Conservation (phyloP, 2,797 vertebrate genomes). For the Xerus rutilus region DNA sequence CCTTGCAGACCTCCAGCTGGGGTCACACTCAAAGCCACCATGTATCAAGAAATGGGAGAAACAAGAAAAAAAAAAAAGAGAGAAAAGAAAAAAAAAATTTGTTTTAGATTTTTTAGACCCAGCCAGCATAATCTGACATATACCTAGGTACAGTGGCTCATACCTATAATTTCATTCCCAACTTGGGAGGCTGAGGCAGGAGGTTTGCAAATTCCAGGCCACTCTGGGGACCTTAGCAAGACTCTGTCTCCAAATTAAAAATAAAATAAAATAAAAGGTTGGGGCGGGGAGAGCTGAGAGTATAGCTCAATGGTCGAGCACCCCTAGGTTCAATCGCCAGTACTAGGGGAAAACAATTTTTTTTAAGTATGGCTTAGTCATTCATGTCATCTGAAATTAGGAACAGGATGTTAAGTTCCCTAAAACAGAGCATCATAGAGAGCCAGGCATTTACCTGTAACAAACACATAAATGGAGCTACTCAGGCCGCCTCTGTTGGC, state of each 20-base stretch:
- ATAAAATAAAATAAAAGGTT: no score
- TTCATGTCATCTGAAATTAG: slow-evolving; percentile 3
- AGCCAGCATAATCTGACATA: neutral
- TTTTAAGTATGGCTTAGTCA: neutral
- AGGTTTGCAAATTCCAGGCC: neutral
- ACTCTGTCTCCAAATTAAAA: neutral
- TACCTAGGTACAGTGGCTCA: neutral
- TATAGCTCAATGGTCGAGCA: neutral
- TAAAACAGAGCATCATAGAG: neutral
- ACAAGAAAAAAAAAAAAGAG: neutral
- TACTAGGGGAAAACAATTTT: neutral
- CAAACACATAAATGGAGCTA: slow-evolving; percentile 94
- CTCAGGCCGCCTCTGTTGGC: slow-evolving; percentile 87
- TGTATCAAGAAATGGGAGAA: neutral
- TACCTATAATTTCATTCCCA: neutral
- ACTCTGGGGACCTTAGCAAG: neutral
- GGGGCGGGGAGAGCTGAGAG: neutral
- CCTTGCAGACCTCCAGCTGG: neutral
- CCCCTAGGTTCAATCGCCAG: neutral
- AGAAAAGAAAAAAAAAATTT: neutral
- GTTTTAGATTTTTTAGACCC: neutral
- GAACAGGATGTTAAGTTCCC: neutral
- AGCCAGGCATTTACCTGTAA: slow-evolving; percentile 92
- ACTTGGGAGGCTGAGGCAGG: neutral
- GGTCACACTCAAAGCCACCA: neutral